phyloP scores from a whole-genome alignment of 2,888 invertebrate genomes.

The Xestoiulus laeticollis region DNA sequence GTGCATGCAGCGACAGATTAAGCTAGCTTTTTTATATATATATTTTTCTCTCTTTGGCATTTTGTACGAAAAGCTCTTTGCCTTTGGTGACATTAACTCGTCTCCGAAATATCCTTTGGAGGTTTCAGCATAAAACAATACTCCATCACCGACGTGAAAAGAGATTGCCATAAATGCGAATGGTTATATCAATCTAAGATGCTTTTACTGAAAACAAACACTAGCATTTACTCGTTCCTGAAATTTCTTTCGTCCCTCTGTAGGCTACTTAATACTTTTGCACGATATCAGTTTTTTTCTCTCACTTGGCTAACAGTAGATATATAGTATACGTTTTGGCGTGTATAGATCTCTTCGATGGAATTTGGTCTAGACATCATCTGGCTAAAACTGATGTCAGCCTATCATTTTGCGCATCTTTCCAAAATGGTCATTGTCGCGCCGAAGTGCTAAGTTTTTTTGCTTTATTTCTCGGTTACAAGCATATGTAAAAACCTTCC shows the following conservation, averaged over 20 bases:
- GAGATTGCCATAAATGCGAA: not conserved
- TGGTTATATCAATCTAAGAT: conserved; percentile 27
- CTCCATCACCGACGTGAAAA: not conserved
- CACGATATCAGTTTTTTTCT: not conserved
- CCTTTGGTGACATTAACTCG: conserved; percentile 11
- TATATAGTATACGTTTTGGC: not conserved
- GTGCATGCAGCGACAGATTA: not conserved
- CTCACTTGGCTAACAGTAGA: not conserved
- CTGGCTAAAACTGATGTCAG: not conserved
- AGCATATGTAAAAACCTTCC: not conserved
- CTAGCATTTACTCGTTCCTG: not conserved
- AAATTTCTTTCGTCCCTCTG: not conserved
- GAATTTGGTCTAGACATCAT: conserved; percentile 20
- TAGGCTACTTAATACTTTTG: conserved; percentile 28
- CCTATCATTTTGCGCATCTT: not conserved
- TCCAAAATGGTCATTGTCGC: not conserved
- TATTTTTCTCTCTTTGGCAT: not conserved
- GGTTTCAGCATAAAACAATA: conserved; percentile 15
- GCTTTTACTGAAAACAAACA: not conserved
- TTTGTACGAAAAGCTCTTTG: not conserved
- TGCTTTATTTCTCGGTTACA: not conserved
- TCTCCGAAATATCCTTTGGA: not conserved
- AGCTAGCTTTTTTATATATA: not conserved
- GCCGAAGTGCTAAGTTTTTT: not conserved
- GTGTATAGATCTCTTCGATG: conserved; percentile 10